Evolutionary conservation across 2,888 invertebrate genomes (phyloP), one percentile per base, ranked within the genome.

Genomic region (Ochropleura plecta): DNA sequence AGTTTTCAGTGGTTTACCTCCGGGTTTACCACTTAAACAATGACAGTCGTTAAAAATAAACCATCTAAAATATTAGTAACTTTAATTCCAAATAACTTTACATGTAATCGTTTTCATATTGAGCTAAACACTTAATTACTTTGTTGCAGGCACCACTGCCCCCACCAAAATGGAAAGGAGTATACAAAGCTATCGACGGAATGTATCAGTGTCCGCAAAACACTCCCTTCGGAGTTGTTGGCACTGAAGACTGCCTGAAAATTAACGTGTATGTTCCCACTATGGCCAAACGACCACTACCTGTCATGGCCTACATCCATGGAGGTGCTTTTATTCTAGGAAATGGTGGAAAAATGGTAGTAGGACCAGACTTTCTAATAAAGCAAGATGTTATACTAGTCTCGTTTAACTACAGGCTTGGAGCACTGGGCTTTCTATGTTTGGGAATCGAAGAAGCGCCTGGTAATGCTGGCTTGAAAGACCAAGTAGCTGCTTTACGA

Each of bases 381-480:
- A 89, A 89, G 68, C 92, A 93, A 59, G 91, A 93, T 46, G 93
- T 95, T 0, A 93, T 95, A 73, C 71, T 95, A 71, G 94, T 94
- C 0, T 93, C 95, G 8, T 92, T 95, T 73, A 94, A 95, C 83
- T 96, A 96, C 76, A 93, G 96, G 86, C 89, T 96, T 67, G 95
- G 95, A n/a, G 89, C 91, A 6, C 87, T 95, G 7, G 96, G 96
- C 0, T 96, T 96, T 64, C 81, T 93, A n/a, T 95, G 96, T 85
- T 89, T 96, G 30, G 91, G 92, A 12, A 95, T 92, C 1, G 89
- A 95, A 85, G 95, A 94, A 80, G 95, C 93, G 0, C 96, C 96
- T 12, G 95, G 96, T 0, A 96, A 95, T 62, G 95, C 94, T 53
- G 96, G 95, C 0, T 83, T 96, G 4, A 95, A 94, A 87, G 96